Base-by-base conservation (phyloP, 2,888 invertebrate genomes). In the Phanerotoma sp. region DNA sequence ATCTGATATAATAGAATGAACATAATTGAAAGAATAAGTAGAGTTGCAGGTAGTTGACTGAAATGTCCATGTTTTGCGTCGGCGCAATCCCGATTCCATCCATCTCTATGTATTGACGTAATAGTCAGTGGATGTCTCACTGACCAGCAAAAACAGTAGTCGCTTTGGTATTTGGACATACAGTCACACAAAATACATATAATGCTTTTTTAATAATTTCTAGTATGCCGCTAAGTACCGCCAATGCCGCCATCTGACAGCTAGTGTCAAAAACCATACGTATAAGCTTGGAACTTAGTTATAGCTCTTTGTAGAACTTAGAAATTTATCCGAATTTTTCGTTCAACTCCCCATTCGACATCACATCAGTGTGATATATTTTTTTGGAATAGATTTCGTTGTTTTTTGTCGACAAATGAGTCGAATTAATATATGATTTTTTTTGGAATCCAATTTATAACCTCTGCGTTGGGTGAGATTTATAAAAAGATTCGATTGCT, bases 141-240 rank as follows among this genome's bases (percentile, higher is more conserved):
- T 71, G 72, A 72, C 72, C 72, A 71, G 67, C 59, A 55, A 57
- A 42, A 54, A 50, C 52, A 47, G 45, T 54, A 28, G 38, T 15
- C 21, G 33, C 53, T 38, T 52, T 42, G 50, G 51, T 40, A 54
- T 54, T 46, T 35, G 46, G 61, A 63, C 63, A 66, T 65, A 70
- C 66, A 67, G 68, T 75, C 75, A 74, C 71, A 65, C 69, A 72
- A 72, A 75, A 75, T 74, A 71, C 70, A 71, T 73, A 72, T 70
- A 72, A 73, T 71, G 71, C 71, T 67, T 69, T 64, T 63, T 61
- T 63, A 58, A 65, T 58, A 65, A 62, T 65, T 62, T 61, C 62
- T 35, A 13, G 35, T 28, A 33, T 28, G 35, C 51, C 44, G 54
- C 49, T n/a, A 38, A 46, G 41, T 44, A 35, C 40, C 51, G 42